Evolutionary conservation across 2,888 invertebrate genomes (phyloP).

Genomic region (Hydropsyche betteni): DNA sequence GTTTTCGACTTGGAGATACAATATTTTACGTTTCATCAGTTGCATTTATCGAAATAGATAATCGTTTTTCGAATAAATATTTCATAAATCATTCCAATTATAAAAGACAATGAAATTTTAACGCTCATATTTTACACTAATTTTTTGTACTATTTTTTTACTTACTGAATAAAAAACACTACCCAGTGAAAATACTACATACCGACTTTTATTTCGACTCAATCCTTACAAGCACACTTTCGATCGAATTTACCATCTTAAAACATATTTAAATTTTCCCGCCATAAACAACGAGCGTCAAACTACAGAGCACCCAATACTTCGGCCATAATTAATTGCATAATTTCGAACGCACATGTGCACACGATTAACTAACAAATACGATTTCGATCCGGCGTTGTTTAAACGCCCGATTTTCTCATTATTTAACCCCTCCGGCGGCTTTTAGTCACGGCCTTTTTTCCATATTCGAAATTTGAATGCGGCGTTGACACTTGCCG

Average conservation of each 20-base stretch:
- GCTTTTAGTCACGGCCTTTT: constrained; percentile 49
- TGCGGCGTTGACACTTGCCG: constrained; percentile 48
- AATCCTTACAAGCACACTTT: no score
- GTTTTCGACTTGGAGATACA: no score
- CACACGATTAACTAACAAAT: not conserved
- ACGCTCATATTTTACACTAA: constrained; percentile 2
- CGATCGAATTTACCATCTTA: no score
- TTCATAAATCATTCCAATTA: constrained; percentile 10
- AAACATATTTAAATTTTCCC: no score
- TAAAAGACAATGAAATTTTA: constrained; percentile 12
- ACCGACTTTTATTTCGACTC: no score
- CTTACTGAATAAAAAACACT: not conserved
- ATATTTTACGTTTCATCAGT: not conserved
- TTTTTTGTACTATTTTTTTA: constrained; percentile 13
- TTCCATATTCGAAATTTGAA: constrained; percentile 46
- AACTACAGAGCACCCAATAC: no score
- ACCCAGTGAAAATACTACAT: no score
- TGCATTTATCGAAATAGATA: not conserved
- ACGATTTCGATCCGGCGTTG: no score
- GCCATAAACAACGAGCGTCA: no score
- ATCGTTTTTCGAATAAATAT: no score
- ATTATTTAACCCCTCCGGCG: constrained; percentile 22
- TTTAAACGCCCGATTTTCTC: not conserved
- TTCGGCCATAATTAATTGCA: not conserved
- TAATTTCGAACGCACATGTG: constrained; percentile 3